A percentile compares a stretch with the other conserved stretches of the same genome.
phyloP scores from a whole-genome alignment of 2,113 vertebrate genomes.

The Megaceryle maxima region DNA sequence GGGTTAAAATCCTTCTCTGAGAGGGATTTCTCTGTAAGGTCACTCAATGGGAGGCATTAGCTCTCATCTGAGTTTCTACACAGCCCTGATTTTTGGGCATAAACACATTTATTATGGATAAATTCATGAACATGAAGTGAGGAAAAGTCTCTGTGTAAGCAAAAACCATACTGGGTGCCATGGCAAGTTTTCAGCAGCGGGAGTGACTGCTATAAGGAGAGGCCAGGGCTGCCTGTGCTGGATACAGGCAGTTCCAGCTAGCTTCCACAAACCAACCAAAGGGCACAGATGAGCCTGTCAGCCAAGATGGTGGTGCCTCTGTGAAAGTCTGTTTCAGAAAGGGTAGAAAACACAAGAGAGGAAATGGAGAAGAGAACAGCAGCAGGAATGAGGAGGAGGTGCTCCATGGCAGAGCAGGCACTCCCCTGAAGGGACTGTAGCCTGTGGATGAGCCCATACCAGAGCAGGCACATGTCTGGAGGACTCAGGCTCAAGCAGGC shows the following conservation, averaged over 20 bases:
- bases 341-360: not conserved
- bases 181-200: not conserved
- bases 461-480: not conserved
- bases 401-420: not conserved
- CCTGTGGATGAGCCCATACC: not conserved
- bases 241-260: not conserved
- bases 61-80: not conserved
- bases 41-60: not conserved
- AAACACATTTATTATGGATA: not conserved
- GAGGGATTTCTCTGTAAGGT: not conserved
- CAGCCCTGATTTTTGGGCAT: not conserved
- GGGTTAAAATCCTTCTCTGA: not conserved
- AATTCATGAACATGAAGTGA: not conserved
- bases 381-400: accelerated
- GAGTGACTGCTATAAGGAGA: not conserved
- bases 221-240: not conserved
- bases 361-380: not conserved
- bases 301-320: not conserved
- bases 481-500: not conserved
- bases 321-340: not conserved
- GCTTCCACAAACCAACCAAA: not conserved
- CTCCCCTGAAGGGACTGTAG: not conserved
- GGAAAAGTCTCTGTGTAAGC: not conserved
- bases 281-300: not conserved
- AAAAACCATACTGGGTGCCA: not conserved